These are phyloP conservation scores for Ivindomyrus marchei DNA, from an alignment of 2,113 vertebrate genomes.

Conservation along the genomic window DNA sequence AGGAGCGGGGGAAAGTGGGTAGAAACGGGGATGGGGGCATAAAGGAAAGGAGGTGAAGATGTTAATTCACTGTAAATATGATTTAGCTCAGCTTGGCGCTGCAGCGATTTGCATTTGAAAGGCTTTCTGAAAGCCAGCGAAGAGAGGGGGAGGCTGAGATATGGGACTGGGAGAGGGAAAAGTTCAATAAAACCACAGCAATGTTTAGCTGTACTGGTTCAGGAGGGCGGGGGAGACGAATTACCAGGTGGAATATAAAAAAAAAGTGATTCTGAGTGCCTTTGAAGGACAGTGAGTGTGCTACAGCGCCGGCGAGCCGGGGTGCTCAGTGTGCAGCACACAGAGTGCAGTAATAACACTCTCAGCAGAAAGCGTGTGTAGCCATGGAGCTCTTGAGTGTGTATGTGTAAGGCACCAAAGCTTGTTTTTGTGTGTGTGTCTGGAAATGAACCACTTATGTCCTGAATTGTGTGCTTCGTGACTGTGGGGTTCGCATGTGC, in stretches of 20 bases:
- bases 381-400: not conserved
- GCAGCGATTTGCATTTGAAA: conserved; percentile 27
- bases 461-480: not conserved
- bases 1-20: not conserved
- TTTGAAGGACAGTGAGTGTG: not conserved
- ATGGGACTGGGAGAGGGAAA: not conserved
- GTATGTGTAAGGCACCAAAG: not conserved
- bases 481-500: not conserved
- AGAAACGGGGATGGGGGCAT: not conserved
- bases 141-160: not conserved
- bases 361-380: not conserved
- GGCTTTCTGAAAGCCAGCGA: not conserved
- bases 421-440: not conserved
- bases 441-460: not conserved
- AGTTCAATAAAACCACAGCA: conserved; percentile 3
- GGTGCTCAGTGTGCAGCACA: not conserved
- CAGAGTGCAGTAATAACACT: not conserved
- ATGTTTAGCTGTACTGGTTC: not conserved
- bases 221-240: not conserved
- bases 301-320: fast-evolving
- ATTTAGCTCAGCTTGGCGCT: conserved; percentile 7
- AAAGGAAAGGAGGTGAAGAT: not conserved
- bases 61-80: conserved; percentile 14
- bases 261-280: not conserved
- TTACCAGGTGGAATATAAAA: not conserved